These are phyloP conservation scores for Nerophis lumbriciformis DNA, from an alignment of 2,113 vertebrate species.

Conservation along the genomic window DNA sequence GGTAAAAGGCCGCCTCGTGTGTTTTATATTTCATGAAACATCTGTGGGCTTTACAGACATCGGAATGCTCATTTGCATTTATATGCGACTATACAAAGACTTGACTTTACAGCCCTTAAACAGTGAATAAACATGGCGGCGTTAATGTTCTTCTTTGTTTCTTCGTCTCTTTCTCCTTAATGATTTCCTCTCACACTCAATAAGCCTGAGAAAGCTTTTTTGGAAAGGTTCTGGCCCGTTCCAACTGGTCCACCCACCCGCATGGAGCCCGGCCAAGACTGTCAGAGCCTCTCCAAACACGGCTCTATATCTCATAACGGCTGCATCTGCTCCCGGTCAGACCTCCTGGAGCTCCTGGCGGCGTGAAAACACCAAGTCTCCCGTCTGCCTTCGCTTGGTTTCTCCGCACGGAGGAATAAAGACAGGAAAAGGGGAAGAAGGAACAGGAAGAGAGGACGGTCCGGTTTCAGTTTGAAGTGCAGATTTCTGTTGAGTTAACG, in stretches of 20 bases:
- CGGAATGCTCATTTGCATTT: too few species aligned
- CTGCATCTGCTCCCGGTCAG: conserved; percentile 64
- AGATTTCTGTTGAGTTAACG: not conserved
- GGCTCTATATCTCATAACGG: conserved; percentile 49
- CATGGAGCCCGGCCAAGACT: conserved; percentile 43
- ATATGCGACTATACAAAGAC: not conserved
- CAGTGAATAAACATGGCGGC: not conserved
- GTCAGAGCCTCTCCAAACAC: conserved; percentile 54
- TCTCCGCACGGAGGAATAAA: conserved; percentile 17
- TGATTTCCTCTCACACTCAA: conserved; percentile 50
- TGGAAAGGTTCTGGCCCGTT: conserved; percentile 45
- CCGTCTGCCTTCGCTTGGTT: conserved; percentile 43
- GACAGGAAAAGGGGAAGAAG: conserved; percentile 8
- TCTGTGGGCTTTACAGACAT: not conserved
- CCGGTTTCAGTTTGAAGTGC: not conserved
- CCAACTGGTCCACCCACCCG: conserved; percentile 56
- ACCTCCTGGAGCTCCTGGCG: conserved; percentile 54
- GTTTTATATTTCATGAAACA: not conserved
- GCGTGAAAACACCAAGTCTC: conserved; percentile 33
- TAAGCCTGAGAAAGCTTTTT: conserved; percentile 45
- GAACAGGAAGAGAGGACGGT: conserved; percentile 2
- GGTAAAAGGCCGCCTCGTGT: not conserved
- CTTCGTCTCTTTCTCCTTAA: conserved; percentile 28
- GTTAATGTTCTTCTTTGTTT: conserved; percentile 6
- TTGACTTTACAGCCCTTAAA: not conserved